phyloP scores from a whole-genome alignment of 2,888 invertebrate genomes.

The Rhagonycha lutea region DNA sequence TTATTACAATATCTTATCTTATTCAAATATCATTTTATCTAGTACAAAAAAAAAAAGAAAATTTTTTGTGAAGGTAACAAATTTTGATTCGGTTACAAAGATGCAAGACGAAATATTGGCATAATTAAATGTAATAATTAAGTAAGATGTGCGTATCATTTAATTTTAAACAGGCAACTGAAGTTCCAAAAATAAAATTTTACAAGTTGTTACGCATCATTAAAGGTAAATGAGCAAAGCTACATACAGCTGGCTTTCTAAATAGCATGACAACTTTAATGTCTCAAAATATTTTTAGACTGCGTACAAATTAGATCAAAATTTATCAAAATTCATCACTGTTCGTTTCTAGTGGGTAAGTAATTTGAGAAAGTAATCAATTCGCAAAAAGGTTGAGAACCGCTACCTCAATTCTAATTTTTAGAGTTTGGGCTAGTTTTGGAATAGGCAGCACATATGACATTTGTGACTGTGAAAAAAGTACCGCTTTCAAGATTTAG shows the following conservation, averaged over 20 bases:
- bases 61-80: neutral
- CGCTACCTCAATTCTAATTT: neutral
- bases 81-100: neutral
- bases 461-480: neutral
- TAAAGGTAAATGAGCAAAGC: neutral
- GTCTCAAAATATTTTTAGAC: neutral
- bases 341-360: neutral
- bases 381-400: neutral
- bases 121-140: neutral
- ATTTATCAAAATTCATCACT: neutral
- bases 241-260: neutral
- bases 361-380: neutral
- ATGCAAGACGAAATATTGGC: neutral
- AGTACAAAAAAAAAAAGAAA: neutral
- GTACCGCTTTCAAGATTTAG: too few species aligned
- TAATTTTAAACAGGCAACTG: neutral
- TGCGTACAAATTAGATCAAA: neutral
- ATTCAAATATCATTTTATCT: neutral
- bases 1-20: neutral
- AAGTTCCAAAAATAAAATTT: neutral
- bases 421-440: neutral
- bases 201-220: neutral
- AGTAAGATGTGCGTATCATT: neutral
- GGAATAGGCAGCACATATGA: neutral
- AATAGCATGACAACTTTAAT: neutral